Evolutionary conservation across 2,888 invertebrate genomes (phyloP).

Genomic region (Amphipoea lucens): DNA sequence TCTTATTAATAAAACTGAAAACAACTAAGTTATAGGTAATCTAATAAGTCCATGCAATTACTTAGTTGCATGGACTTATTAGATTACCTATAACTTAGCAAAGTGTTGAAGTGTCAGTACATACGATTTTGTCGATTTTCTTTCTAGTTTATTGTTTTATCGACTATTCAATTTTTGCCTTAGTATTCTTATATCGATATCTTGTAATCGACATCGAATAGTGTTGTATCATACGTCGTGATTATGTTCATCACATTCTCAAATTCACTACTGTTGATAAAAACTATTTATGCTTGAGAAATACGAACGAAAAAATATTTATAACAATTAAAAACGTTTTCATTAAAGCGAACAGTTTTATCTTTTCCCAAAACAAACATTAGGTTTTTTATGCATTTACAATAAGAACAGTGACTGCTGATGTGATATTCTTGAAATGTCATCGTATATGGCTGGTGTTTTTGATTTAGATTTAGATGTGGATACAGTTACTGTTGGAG

Average conservation of each 20-base stretch:
- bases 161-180: neutral
- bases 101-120: no score
- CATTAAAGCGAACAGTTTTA: conserved; percentile 35
- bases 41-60: no score
- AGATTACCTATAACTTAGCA: no score
- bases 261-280: conserved; percentile 51
- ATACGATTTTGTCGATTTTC: no score
- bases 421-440: conserved; percentile 90
- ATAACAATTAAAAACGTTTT: conserved; percentile 26
- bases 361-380: conserved; percentile 30
- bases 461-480: conserved; percentile 97
- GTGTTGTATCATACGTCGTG: conserved; percentile 34
- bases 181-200: neutral
- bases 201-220: conserved; percentile 4
- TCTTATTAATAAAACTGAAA: neutral
- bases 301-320: conserved; percentile 36
- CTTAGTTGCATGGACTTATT: no score
- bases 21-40: neutral
- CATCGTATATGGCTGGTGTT: conserved; percentile 95
- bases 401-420: conserved; percentile 80
- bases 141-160: neutral
- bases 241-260: conserved; percentile 41
- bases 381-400: conserved; percentile 50
- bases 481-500: conserved; percentile 91
- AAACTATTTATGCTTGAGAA: conserved; percentile 32